A percentile compares a stretch with the other conserved stretches of the same genome.
Conservation (phyloP, 2,113 vertebrate species). For the Oncorhynchus kisutch region DNA sequence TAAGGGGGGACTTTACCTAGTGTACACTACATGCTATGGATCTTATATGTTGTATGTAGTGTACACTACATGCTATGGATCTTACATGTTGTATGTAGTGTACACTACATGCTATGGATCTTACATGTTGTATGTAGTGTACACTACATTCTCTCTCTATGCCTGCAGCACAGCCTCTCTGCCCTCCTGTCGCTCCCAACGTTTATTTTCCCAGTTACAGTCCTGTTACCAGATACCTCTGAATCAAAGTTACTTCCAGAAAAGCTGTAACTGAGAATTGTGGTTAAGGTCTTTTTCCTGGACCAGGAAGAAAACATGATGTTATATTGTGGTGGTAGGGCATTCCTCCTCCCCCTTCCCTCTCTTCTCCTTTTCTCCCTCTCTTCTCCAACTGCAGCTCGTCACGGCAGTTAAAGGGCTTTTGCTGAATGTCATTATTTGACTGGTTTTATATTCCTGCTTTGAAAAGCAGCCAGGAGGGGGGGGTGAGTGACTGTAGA, state of each 20-base stretch:
- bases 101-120: too few species aligned
- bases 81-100: too few species aligned
- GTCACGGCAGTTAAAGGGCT: slow-evolving; percentile 13
- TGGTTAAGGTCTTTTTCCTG: slow-evolving; percentile 37
- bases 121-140: too few species aligned
- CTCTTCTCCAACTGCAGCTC: slow-evolving; percentile 7
- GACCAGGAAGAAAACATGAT: slow-evolving; percentile 29
- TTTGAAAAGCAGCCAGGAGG: slow-evolving; percentile 9
- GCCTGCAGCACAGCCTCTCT: slow-evolving; percentile 26
- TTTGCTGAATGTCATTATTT: slow-evolving; percentile 5
- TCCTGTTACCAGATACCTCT: slow-evolving; percentile 51
- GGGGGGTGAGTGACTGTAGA: too few species aligned
- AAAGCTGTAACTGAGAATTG: slow-evolving; percentile 42
- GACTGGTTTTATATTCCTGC: background rate
- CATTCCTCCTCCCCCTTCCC: background rate
- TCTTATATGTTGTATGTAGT: too few species aligned
- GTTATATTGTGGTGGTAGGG: background rate
- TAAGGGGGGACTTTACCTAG: too few species aligned
- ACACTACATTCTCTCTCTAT: slow-evolving; percentile 6
- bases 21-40: too few species aligned
- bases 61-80: too few species aligned
- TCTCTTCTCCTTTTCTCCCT: background rate
- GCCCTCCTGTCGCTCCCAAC: slow-evolving; percentile 21
- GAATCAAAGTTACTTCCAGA: slow-evolving; percentile 40
- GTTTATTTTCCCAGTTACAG: slow-evolving; percentile 62